These are phyloP conservation scores for Delia radicum DNA, from an alignment of 1,140 invertebrate genomes.

Conservation along the genomic window DNA sequence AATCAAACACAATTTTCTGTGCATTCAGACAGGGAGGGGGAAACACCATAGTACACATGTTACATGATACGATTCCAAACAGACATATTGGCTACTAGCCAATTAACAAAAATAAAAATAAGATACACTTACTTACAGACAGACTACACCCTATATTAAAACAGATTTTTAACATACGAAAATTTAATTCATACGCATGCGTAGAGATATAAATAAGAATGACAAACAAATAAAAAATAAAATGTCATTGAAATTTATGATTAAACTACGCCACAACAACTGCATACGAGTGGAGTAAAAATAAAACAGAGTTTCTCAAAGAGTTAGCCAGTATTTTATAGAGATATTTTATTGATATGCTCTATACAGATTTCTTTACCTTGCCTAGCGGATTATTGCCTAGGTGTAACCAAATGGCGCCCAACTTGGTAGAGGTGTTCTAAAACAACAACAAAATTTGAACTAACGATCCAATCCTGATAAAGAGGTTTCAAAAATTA, in stretches of 20 bases:
- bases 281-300: background rate
- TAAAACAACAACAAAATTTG: too few species aligned
- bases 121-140: background rate
- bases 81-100: constrained; percentile 16
- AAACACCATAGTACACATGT: background rate
- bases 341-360: too few species aligned
- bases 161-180: background rate
- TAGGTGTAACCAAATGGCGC: too few species aligned
- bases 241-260: constrained; percentile 2
- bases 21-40: background rate
- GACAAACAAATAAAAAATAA: background rate
- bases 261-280: background rate
- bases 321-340: too few species aligned
- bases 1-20: background rate
- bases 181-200: background rate
- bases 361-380: too few species aligned
- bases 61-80: background rate
- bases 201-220: background rate
- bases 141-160: background rate
- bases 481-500: too few species aligned
- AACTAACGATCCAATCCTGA: too few species aligned
- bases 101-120: background rate
- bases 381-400: too few species aligned
- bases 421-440: too few species aligned
- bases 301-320: background rate